Conservation (phyloP, 2,888 invertebrate genomes). For the Nomada ruficornis region DNA sequence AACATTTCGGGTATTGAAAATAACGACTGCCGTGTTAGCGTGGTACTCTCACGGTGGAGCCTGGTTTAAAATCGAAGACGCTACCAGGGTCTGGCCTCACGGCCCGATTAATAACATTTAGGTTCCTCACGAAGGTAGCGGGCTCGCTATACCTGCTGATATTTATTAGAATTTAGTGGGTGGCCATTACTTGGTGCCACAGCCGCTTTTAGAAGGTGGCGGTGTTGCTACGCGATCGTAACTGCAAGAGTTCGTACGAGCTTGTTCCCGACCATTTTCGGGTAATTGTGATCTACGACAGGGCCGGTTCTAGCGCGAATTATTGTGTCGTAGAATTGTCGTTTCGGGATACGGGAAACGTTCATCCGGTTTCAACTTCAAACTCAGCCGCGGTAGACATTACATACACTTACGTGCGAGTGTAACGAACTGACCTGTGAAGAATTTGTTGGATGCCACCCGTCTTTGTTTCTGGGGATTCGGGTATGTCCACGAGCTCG, state of each 20-base stretch:
- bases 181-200: constrained; percentile 65
- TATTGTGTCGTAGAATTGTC: constrained; percentile 56
- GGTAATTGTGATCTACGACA: constrained; percentile 81
- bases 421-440: not conserved
- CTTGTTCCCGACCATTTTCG: constrained; percentile 76
- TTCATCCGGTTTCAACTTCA: constrained; percentile 33
- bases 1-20: constrained; percentile 56
- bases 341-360: constrained; percentile 33
- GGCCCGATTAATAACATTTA: constrained; percentile 70
- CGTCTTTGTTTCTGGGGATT: constrained; percentile 5
- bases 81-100: constrained; percentile 30
- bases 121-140: constrained; percentile 51
- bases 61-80: constrained; percentile 59
- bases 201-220: constrained; percentile 64
- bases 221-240: constrained; percentile 67
- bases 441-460: not conserved
- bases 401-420: not conserved
- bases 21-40: constrained; percentile 42
- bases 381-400: not conserved
- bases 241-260: constrained; percentile 72
- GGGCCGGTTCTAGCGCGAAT: constrained; percentile 64
- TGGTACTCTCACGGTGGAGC: constrained; percentile 4
- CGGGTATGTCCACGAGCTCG: not conserved
- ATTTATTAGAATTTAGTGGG: constrained; percentile 80
- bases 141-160: constrained; percentile 63